Evolutionary conservation across 2,113 vertebrate genomes (phyloP), one percentile per base, ranked within the genome.

Genomic region (Thryonomys swinderianus): DNA sequence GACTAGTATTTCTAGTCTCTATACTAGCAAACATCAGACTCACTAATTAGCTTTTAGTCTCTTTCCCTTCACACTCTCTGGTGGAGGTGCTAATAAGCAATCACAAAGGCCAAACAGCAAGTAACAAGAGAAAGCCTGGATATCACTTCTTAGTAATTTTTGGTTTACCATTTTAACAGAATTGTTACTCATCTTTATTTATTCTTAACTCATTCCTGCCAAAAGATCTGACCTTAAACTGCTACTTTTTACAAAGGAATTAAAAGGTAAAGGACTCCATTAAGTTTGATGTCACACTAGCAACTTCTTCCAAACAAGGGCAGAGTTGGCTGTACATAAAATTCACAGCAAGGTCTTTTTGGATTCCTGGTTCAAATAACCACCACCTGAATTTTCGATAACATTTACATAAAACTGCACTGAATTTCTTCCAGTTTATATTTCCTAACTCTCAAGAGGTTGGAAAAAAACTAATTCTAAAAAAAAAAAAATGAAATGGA

Each of bases 231-330:
- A 93, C 32, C 76, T 88, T 73, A 95, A 84, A 7, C 16, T 93
- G 59, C 57, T 62, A 17, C 71, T 32, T 95, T 91, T 87, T 32
- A 3, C 37, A 61, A 94, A 93, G 3, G 74, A 84, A 78, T 91
- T 94, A 93, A 93, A 97, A 94, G 55, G 40, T 64, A n/a, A 89
- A 13, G 34, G 45, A 16, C 45, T 79, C 66, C 62, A 73, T 78
- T 76, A 96, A 96, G 84, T 93, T 48, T 86, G 37, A 95, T 76
- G 73, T 21, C 67, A 90, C 37, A 81, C 32, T 89, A 92, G 42
- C 83, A 97, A 86, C 74, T 88, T 97, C 95, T 93, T 83, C 82
- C 93, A 80, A 95, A 96, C 78, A 95, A 93, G 55, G 21, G 40
- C 53, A 90, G 83, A 90, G 95, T 95, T 61, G 93, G 20, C 78